Conservation (phyloP, 2,888 invertebrate species). For the Plebejus anna region DNA sequence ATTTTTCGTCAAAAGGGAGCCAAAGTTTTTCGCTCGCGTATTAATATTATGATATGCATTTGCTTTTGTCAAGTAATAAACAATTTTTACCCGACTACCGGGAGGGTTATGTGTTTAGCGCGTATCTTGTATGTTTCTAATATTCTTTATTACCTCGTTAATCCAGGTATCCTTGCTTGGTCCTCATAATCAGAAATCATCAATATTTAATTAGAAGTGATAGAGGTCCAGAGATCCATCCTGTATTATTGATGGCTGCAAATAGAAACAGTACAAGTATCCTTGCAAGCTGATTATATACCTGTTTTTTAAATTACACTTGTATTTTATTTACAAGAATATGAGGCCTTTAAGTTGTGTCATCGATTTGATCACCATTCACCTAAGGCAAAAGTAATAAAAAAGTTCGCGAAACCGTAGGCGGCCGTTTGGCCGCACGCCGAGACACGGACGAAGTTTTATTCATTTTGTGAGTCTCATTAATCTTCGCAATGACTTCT, state of each 20-base stretch:
- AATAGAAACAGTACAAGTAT: background rate
- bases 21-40: no score
- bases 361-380: slow-evolving; percentile 55
- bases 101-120: no score
- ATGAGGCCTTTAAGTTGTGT: slow-evolving; percentile 32
- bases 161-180: no score
- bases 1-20: no score
- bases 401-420: slow-evolving; percentile 49
- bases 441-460: slow-evolving; percentile 20
- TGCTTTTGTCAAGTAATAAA: no score
- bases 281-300: background rate
- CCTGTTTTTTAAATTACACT: background rate
- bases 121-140: no score
- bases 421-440: slow-evolving; percentile 34
- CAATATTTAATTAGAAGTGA: no score
- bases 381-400: slow-evolving; percentile 46
- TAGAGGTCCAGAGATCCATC: no score
- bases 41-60: no score
- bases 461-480: slow-evolving; percentile 6
- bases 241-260: background rate
- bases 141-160: no score
- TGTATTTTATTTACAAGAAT: background rate
- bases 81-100: no score
- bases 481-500: slow-evolving; percentile 27
- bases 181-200: no score